Base-by-base conservation (phyloP, 2,888 invertebrate genomes). In the Pristionchus fissidentatus region DNA sequence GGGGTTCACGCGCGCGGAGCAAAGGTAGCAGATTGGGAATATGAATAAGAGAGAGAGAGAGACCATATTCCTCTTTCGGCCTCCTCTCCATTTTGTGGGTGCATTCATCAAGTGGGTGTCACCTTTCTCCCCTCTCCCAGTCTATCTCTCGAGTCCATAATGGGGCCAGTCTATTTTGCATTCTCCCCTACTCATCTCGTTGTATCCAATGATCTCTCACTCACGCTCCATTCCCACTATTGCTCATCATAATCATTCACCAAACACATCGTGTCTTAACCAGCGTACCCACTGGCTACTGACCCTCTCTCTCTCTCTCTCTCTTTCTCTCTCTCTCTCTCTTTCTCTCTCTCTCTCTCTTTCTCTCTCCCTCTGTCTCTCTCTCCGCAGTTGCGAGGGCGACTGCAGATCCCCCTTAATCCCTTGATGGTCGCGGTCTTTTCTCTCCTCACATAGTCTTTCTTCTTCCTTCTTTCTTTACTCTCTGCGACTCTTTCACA, bases 101-200 rank as follows among this genome's bases (percentile, higher is more conserved):
- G 22, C 79, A 79, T 79, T 57, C 57, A 79, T 79, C 79, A 79
- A 52, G 79, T 52, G 57, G 79, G 79, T 79, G 79, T 79, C 79
- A 79, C 41, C 79, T 79, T 79, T 49, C 77, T 19, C 19, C 32
- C 77, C 32, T 52, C 49, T 77, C 75, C 32, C 49, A 41, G 22
- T 46, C 73, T 73, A 13, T 46, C 73, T 46, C 19, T 77, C 75
- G 32, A 41, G 32, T 77, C 75, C 75, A 77, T 77, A 22, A 49
- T 77, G 49, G 49, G 49, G 49, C 75, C 49, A 77, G 75, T 49
- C 75, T 84, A 85, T 84, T 85, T 84, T 84, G 84, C 60, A 78
- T 80, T 66, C 77, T 81, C 73, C 73, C 57, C 75, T 66, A 52
- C 35, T 8, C 35, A 19, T 32, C 35, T 29, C 77, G 5, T 49